Base-by-base conservation (phyloP, 2,113 vertebrate species). In the Chloroceryle aenea region DNA sequence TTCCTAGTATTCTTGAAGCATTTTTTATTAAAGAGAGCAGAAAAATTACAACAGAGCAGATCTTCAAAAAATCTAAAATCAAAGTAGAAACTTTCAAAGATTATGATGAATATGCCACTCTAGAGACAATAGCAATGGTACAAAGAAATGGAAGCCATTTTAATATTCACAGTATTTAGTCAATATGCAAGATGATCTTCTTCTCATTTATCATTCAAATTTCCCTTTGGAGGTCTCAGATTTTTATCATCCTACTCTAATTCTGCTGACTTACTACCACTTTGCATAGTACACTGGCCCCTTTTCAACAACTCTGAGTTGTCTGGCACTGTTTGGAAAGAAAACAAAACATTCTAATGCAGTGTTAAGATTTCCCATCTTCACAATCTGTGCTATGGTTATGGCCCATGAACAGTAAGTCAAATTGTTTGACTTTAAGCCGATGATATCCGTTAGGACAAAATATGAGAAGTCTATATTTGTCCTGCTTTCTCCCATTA, bases 161-260 rank as follows among this genome's bases (percentile, higher is more conserved):
- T 61, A 72, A 63, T 36, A 26, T 47, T 68, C 12, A 45, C 21
- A 22, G 27, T 47, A 40, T 79, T 90, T 87, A 83, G 47, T 45
- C 45, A 64, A 53, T 56, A 53, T 72, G 53, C 14, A 27, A 48
- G 45, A 36, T 50, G 22, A 55, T 11, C 26, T 83, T 78, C 19
- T 79, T 95, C 55, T 83, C 36, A 48, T 74, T 91, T 62, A 40
- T 83, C 11, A n/a, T 69, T 94, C 73, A 50, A 77, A 66, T 19
- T 83, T 72, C 50, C 6, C 14, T 88, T 90, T 38, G 19, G 13
- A 14, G 17, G 2, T 53, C 66, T 90, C 45, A 64, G 34, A 29
- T 74, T 81, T 91, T 79, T 85, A 76, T 36, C 55, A 61, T 66
- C 55, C n/a, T 90, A 6, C 36, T 72, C 26, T 73, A 63, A 43